Evolutionary conservation across 2,113 vertebrate genomes (phyloP).

Genomic region (Butorides virescens): DNA sequence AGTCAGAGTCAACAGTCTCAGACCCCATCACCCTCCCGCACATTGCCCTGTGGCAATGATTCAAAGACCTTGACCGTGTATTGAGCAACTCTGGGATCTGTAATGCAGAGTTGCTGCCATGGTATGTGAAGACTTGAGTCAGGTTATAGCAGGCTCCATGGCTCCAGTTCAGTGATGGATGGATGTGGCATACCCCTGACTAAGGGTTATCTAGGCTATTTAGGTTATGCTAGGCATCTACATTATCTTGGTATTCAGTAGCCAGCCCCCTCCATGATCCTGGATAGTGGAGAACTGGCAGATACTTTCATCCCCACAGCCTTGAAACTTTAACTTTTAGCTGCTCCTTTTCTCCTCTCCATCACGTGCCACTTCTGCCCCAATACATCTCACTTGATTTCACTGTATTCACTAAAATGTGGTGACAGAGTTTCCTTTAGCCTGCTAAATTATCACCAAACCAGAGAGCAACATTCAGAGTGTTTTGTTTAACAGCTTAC

Average conservation of each 20-base stretch:
- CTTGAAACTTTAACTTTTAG: background rate
- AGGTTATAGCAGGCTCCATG: background rate
- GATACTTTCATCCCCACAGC: background rate
- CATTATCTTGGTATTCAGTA: background rate
- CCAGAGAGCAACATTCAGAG: background rate
- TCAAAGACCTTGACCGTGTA: background rate
- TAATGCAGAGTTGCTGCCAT: background rate
- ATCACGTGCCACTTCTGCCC: background rate
- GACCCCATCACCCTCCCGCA: accelerated
- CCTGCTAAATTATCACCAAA: background rate
- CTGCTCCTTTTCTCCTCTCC: background rate
- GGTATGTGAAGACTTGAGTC: background rate
- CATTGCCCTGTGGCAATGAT: background rate
- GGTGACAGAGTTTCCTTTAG: background rate
- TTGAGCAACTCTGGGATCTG: background rate
- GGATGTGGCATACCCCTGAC: background rate
- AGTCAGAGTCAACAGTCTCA: background rate
- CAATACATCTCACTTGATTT: background rate
- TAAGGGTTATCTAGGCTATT: conserved; percentile 37
- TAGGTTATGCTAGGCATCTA: background rate
- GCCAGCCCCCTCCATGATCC: background rate
- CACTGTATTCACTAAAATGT: background rate
- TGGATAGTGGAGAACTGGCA: background rate
- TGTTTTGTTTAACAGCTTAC: background rate
- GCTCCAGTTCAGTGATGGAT: background rate